Evolutionary conservation across 2,113 vertebrate species (phyloP), one percentile per base, ranked within the genome.

Genomic region (Tinamus guttatus): DNA sequence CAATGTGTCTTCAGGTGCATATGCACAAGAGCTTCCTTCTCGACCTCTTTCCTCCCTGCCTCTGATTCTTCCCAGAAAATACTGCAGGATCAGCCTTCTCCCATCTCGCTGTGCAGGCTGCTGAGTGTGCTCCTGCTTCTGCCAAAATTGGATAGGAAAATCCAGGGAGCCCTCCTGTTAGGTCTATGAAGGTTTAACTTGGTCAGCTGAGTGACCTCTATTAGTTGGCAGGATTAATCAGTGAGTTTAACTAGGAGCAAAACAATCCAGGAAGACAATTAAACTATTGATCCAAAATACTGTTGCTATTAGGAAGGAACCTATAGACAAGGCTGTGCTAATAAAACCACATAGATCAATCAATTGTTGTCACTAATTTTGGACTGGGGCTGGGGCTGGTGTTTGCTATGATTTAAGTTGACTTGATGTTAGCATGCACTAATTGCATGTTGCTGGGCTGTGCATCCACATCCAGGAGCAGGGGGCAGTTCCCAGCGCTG

Each of bases 51-150:
- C 32, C 14, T 85, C 15, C 27, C 27, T 15, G 17, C 16, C 30
- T 11, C 24, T 17, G 15, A 21, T 30, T 49, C 52, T 19, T n/a
- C 8, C n/a, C 59, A 27, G 30, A 36, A 62, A 68, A 41, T 2
- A 3, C 8, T 14, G 60, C 0, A 1, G 10, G 45, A 32, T 25
- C 1, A 3, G n/a, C 45, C 11, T 43, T 51, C 56, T 75, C 85
- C 52, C 64, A 13, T 28, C 60, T 74, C 1, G 0, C 58, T 0
- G 0, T 17, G 21, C 13, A 0, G 2, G 51, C 45, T 60, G 34
- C 32, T 3, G 5, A 2, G 36, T 63, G 56, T 27, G 32, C 38
- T 75, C 74, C 51, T 19, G 19, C 20, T 38, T 36, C 71, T 70
- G 34, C 49, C 38, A 3, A 58, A 51, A 67, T 56, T 0, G 0